These are phyloP conservation scores for Naja naja DNA, from an alignment of 2,113 vertebrate species.

Conservation along the genomic window DNA sequence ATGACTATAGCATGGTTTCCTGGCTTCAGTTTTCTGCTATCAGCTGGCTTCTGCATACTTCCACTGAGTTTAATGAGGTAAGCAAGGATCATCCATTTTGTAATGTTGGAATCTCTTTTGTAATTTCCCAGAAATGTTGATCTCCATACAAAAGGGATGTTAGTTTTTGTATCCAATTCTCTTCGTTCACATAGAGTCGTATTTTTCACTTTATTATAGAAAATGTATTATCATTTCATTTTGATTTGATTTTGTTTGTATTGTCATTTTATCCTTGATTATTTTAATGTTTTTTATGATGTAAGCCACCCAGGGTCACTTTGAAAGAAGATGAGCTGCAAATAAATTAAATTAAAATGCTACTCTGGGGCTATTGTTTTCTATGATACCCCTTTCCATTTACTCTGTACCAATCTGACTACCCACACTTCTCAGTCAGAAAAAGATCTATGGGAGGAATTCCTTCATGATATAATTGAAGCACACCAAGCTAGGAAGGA, in stretches of 20 bases:
- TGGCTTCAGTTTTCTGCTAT: slow-evolving; percentile 85
- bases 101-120: background rate
- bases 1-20: slow-evolving; percentile 83
- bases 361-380: background rate
- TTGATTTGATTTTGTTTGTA: background rate
- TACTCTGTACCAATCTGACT: background rate
- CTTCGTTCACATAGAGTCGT: background rate
- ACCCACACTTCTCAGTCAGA: background rate
- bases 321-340: background rate
- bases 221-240: background rate
- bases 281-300: background rate
- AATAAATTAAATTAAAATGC: background rate
- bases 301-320: background rate
- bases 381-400: background rate
- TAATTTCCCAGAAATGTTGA: background rate
- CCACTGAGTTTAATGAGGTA: slow-evolving; percentile 81
- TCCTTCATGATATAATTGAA: too few species aligned
- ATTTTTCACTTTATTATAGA: background rate
- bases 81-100: slow-evolving; percentile 47
- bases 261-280: background rate
- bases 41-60: slow-evolving; percentile 78
- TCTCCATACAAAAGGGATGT: background rate
- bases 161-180: background rate
- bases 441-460: background rate
- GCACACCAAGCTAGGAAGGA: too few species aligned